Conservation (phyloP, 2,113 vertebrate species). For the Willisornis vidua region DNA sequence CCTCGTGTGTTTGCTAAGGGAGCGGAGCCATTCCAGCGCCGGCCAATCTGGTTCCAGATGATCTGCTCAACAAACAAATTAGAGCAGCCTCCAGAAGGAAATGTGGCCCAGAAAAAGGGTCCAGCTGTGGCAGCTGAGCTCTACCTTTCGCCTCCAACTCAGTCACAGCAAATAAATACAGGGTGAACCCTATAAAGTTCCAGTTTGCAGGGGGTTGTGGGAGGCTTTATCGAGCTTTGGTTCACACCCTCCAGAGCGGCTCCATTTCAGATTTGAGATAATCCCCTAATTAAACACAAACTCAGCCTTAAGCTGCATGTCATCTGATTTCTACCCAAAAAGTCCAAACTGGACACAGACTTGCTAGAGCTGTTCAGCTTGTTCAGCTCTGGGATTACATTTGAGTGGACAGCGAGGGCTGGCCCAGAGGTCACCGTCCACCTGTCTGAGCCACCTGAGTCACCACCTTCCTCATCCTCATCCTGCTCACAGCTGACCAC, state of each 20-base stretch:
- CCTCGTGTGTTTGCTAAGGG: conserved; percentile 29
- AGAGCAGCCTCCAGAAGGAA: neutral
- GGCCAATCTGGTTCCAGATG: neutral
- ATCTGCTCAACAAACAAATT: conserved; percentile 35
- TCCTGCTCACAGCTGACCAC: conserved; percentile 1
- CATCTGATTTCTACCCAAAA: conserved; percentile 51
- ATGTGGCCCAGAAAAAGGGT: neutral
- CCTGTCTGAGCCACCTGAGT: neutral
- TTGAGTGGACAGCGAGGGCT: neutral
- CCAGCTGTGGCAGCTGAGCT: conserved; percentile 25
- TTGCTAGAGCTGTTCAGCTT: neutral
- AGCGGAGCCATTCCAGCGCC: neutral
- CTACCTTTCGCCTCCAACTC: neutral
- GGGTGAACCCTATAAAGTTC: conserved; percentile 8
- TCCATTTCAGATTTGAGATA: conserved; percentile 61
- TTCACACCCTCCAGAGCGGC: conserved; percentile 52
- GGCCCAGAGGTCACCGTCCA: neutral
- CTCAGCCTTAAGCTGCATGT: neutral
- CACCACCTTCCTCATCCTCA: conserved; percentile 19
- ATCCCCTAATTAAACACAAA: conserved; percentile 65
- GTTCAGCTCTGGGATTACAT: neutral
- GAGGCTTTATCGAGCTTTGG: conserved; percentile 27
- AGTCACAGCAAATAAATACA: conserved; percentile 33
- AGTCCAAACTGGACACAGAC: conserved; percentile 21
- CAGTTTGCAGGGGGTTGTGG: conserved; percentile 20